These are phyloP conservation scores for Leptinotarsa texana DNA, from an alignment of 1,140 invertebrate genomes.

Conservation along the genomic window DNA sequence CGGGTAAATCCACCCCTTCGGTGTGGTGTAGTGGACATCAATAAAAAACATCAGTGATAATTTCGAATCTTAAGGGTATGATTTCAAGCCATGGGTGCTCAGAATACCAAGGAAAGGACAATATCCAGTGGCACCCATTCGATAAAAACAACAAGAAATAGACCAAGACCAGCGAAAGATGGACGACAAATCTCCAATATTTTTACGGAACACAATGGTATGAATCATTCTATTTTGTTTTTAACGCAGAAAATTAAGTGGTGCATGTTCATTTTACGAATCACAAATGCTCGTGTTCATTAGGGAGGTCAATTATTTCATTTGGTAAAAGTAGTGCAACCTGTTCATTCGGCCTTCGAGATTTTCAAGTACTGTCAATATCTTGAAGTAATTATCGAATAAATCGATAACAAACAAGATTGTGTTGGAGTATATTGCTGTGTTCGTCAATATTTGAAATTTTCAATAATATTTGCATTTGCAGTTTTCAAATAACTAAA, in stretches of 20 bases:
- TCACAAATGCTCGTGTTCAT: too few species aligned
- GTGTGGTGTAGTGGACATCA: conserved; percentile 38
- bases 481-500: not conserved
- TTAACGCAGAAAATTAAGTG: not conserved
- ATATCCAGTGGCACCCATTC: conserved; percentile 66
- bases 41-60: conserved; percentile 41
- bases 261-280: not conserved
- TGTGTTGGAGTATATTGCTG: too few species aligned
- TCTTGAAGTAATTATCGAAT: too few species aligned
- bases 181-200: conserved; percentile 81
- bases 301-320: too few species aligned
- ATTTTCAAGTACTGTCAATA: too few species aligned
- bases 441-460: too few species aligned
- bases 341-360: not conserved
- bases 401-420: too few species aligned
- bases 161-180: conserved; percentile 74
- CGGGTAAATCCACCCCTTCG: conserved; percentile 32
- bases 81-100: conserved; percentile 74
- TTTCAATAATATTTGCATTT: too few species aligned
- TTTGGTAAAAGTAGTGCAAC: not conserved
- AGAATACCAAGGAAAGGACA: conserved; percentile 83
- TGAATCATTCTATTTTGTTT: conserved; percentile 46
- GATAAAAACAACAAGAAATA: conserved; percentile 69
- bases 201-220: conserved; percentile 89
- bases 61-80: conserved; percentile 49